Evolutionary conservation across 2,888 invertebrate genomes (phyloP), one percentile per base, ranked within the genome.

Genomic region (Lasioglossum villosulum): DNA sequence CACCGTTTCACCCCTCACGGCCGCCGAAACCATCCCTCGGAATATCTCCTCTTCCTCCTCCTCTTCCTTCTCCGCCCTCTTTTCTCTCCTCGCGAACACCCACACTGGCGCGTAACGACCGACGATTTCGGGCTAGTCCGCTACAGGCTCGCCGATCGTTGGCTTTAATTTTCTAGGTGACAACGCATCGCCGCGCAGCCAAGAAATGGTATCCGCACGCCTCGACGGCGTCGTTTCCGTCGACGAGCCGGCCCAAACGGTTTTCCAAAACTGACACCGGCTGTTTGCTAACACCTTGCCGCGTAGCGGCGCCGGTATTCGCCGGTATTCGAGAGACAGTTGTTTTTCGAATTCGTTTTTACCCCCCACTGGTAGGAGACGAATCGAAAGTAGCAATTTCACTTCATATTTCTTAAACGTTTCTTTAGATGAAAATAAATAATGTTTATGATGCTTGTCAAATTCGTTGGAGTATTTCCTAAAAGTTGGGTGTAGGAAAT

Each of bases 161-260:
- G 80, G 73, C 81, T 88, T 87, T 82, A 87, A 90, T 90, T 90
- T 90, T 90, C 84, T 90, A 86, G 88, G 84, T 83, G 88, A 85
- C 86, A 74, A 89, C 89, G 88, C 89, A 84, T 85, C 23, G 45
- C 72, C 75, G 39, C 23, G 52, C 23, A 72, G 87, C 74, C 68
- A 73, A 80, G 84, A 78, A 78, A 84, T 68, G 45, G 70, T 87
- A 83, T 80, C n/a, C 16, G 27, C 23, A 71, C 42, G 27, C 39
- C 19, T 71, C 34, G 71, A 66, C 75, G 34, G 23, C 63, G 42
- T n/a, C 42, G 10, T 19, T 75, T 42, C 56, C 37, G 56, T 56
- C n/a, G 52, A n/a, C 12, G 23, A n/a, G n/a, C 52, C n/a, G 27
- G 16, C 16, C 56, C 5, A 4, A 68, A 68, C 39, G 14, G n/a